Conservation (phyloP, 2,797 vertebrate species). For the Anabas testudineus region DNA sequence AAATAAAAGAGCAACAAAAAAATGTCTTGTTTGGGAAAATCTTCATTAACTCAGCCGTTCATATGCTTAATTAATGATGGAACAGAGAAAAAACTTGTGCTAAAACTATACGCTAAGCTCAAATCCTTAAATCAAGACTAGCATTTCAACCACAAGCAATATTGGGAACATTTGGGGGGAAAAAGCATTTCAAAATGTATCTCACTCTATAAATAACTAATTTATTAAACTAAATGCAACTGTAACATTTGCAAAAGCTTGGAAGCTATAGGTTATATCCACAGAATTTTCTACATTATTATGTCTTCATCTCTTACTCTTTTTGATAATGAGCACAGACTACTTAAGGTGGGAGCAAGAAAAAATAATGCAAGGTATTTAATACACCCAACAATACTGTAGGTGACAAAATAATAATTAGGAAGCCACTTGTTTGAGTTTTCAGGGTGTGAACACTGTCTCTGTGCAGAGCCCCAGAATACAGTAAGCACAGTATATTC, state of each 20-base stretch:
- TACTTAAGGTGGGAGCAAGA: background rate
- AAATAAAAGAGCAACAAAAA: background rate
- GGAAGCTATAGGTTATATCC: background rate
- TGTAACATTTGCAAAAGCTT: background rate
- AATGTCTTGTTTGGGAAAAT: constrained; percentile 24
- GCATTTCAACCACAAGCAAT: background rate
- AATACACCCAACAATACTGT: background rate
- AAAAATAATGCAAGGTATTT: constrained; percentile 6
- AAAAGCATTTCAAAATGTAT: background rate
- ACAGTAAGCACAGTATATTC: constrained; percentile 68
- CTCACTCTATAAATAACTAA: background rate
- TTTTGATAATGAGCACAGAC: background rate
- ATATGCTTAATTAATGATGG: constrained; percentile 47
- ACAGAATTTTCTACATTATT: background rate
- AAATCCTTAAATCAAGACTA: too few species aligned
- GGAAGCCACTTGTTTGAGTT: constrained; percentile 41
- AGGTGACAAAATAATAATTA: constrained; percentile 40
- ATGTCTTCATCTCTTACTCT: background rate
- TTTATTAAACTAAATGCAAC: background rate
- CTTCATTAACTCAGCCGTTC: constrained; percentile 34
- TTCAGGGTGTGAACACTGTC: constrained; percentile 20
- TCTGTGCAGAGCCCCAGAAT: constrained; percentile 27
- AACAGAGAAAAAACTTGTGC: constrained; percentile 27
- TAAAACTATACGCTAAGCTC: too few species aligned
- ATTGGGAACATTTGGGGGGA: background rate